A percentile compares a stretch with the other conserved stretches of the same genome.
These are phyloP conservation scores for Chloebia gouldiae DNA, from an alignment of 2,113 vertebrate species.

Conservation along the genomic window DNA sequence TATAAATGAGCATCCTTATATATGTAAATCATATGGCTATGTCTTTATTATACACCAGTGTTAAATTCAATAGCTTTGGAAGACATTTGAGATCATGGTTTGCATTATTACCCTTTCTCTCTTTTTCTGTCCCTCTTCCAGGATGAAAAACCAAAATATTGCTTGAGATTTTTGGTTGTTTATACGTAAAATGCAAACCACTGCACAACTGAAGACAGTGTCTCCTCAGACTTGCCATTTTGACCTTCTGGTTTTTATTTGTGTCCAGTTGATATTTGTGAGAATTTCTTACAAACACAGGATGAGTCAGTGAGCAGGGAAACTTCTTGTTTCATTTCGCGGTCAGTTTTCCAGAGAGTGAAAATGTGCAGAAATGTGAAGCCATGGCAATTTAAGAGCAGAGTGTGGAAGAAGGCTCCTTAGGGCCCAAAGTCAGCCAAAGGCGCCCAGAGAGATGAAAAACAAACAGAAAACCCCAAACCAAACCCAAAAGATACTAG, in stretches of 20 bases:
- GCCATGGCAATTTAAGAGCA: background rate
- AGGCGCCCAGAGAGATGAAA: background rate
- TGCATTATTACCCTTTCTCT: background rate
- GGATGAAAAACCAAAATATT: background rate
- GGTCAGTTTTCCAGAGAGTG: background rate
- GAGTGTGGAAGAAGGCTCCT: background rate
- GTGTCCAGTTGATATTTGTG: background rate
- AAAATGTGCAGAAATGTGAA: background rate
- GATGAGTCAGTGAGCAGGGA: background rate
- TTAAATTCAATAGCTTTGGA: background rate
- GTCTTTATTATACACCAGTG: background rate
- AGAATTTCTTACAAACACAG: background rate
- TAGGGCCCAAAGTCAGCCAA: background rate
- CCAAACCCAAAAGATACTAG: background rate
- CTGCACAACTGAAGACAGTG: background rate
- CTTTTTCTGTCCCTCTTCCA: background rate
- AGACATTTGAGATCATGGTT: background rate
- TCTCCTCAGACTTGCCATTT: background rate
- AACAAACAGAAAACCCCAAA: slow-evolving; percentile 10
- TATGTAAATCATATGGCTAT: background rate
- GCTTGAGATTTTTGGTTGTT: background rate
- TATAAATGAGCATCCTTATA: background rate
- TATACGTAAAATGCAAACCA: background rate
- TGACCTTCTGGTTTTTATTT: background rate
- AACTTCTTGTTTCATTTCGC: background rate